Evolutionary conservation across 2,888 invertebrate species (phyloP), one percentile per base, ranked within the genome.

Genomic region (Sphaerophoria taeniata): DNA sequence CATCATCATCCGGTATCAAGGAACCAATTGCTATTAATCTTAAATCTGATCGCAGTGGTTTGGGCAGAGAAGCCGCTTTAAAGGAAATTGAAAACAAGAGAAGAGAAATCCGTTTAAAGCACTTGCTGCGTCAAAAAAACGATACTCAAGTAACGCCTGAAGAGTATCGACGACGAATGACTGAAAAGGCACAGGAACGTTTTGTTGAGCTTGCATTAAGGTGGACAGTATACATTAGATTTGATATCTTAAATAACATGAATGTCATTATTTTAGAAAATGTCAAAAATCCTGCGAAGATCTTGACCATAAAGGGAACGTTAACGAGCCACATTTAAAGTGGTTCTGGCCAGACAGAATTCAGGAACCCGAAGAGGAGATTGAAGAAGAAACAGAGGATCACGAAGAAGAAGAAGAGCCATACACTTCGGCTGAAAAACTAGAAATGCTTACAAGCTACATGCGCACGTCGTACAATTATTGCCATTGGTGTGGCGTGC

Each of bases 401-500:
- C 89, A 90, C 43, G 92, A 92, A 4, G 88, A 90, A 2, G 89
- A 45, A 0, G 80, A 89, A 0, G 61, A 84, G 6, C 88, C 87
- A 4, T 92, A 88, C 75, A 89, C 88, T 49, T 88, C 92, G 1
- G 89, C 89, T 47, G 95, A 95, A 88, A 94, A 95, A 90, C 90
- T 96, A 45, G 93, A 94, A 87, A 92, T 94, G 84, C 88, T 96
- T 4, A 93, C 94, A 0, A 90, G 92, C 36, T 96, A 97, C 90
- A 91, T 97, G 72, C 93, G 96, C 75, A 93, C 92, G n/a, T 94
- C 93, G 47, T 95, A 97, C 90, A 93, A 93, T 73, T 97, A 96
- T 90, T 97, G 97, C 89, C 94, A 96, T 69, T 97, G 96, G 95
- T 97, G 97, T 93, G 96, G 95, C 11, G 94, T 94, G 5, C 93